Evolutionary conservation across 2,113 vertebrate genomes (phyloP), one percentile per base, ranked within the genome.

Genomic region (Canis aureus): DNA sequence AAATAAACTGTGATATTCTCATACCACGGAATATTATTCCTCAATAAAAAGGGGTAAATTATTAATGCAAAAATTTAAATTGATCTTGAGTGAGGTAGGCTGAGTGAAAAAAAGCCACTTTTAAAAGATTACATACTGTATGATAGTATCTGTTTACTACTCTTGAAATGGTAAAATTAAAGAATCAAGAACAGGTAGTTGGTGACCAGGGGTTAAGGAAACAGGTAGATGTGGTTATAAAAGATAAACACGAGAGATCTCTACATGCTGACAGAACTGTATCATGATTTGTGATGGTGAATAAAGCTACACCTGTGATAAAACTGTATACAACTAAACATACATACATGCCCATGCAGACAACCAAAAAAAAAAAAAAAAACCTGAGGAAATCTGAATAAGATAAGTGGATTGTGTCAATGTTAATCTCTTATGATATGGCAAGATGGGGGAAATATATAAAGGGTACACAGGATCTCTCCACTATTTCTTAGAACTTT

Each of bases 131-230:
- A 35, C 1, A 27, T 90, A 74, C 53, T 69, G 0, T 62, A 49
- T 89, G 80, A 59, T 94, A 88, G 25, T 16, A 55, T 93, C 67
- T 60, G 9, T 38, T n/a, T 80, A 27, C 32, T 74, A 5, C 23
- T 69, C 79, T 89, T 81, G 10, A 95, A 92, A 84, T 85, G 22
- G 35, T 23, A 89, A 80, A 95, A 91, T 88, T 88, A 67, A 15
- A 80, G 29, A 87, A 84, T 79, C 12, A 1, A 71, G 62, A 84
- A 51, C 49, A 92, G 23, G 84, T 84, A 22, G 20, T 78, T 79
- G n/a, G 19, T 82, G 90, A 8, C 51, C 15, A 80, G 20, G 19
- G 27, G 6, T 64, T 71, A 71, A 38, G 43, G 60, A 83, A 23
- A 73, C 13, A 89, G 60, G 16, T 84, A 7, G 38, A 7, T 81